Evolutionary conservation across 2,888 invertebrate genomes (phyloP).

Genomic region (Amiota mariae): DNA sequence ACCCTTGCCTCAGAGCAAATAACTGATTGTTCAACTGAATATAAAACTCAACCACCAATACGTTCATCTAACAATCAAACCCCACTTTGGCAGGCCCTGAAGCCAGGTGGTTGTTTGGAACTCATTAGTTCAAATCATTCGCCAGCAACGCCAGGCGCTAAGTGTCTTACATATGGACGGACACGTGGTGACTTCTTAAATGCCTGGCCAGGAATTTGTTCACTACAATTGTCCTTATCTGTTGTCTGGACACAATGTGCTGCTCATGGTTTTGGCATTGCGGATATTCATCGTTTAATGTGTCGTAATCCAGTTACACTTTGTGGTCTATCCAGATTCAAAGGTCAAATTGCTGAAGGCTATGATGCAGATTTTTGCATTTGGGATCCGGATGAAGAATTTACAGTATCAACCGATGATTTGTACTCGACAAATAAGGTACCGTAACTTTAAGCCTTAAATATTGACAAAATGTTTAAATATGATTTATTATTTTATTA

Average conservation of each 20-base stretch:
- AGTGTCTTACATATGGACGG: constrained; percentile 72
- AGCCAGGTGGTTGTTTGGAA: constrained; percentile 74
- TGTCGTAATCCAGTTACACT: constrained; percentile 78
- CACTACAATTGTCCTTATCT: constrained; percentile 81
- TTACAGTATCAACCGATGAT: constrained; percentile 76
- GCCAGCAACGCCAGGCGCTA: constrained; percentile 80
- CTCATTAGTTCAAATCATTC: constrained; percentile 82
- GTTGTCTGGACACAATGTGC: constrained; percentile 81
- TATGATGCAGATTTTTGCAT: constrained; percentile 83
- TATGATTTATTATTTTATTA: too few relatives aligned
- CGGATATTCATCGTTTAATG: constrained; percentile 77
- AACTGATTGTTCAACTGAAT: constrained; percentile 79
- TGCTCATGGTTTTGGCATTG: constrained; percentile 75
- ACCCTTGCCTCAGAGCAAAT: constrained; percentile 79
- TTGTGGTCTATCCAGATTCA: constrained; percentile 77
- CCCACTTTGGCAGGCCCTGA: constrained; percentile 78
- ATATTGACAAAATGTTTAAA: not conserved
- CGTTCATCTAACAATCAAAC: constrained; percentile 78
- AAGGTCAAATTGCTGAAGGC: constrained; percentile 78
- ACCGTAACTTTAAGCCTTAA: not conserved
- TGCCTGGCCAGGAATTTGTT: constrained; percentile 85
- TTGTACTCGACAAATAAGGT: constrained; percentile 82
- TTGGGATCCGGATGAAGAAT: constrained; percentile 80
- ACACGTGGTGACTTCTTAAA: constrained; percentile 78
- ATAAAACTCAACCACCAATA: constrained; percentile 84